phyloP scores from a whole-genome alignment of 2,113 vertebrate species.

The Antigone vipio region DNA sequence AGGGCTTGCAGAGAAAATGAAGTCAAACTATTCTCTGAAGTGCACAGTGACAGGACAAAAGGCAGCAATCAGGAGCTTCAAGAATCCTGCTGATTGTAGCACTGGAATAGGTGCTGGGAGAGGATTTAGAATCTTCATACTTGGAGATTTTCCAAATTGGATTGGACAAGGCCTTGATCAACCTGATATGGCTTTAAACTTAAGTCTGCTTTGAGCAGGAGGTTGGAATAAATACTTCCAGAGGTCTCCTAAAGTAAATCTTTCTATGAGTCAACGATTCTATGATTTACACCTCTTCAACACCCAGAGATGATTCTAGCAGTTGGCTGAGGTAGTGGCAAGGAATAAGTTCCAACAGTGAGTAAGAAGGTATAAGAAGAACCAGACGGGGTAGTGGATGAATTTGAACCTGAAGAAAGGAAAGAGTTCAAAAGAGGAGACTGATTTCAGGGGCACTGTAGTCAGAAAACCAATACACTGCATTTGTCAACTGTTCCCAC shows the following conservation, averaged over 20 bases:
- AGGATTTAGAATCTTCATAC: neutral
- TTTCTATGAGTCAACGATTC: neutral
- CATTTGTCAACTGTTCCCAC: conserved; percentile 12
- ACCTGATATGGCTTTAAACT: neutral
- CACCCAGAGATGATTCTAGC: neutral
- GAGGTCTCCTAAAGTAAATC: neutral
- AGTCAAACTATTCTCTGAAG: neutral
- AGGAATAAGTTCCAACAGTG: neutral
- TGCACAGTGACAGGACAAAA: neutral
- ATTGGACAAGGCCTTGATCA: neutral
- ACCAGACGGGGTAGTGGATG: neutral
- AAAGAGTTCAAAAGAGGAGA: neutral
- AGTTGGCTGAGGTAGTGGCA: neutral
- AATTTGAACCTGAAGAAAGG: neutral
- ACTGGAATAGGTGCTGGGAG: neutral
- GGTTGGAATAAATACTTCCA: neutral
- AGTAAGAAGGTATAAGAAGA: neutral
- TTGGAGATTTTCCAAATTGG: neutral
- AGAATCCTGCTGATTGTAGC: neutral
- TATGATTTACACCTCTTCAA: neutral
- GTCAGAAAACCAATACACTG: neutral
- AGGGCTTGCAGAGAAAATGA: neutral
- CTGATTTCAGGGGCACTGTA: neutral
- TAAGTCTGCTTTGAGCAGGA: neutral
- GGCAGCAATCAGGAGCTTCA: neutral